Evolutionary conservation across 2,888 invertebrate genomes (phyloP), one percentile per base, ranked within the genome.

Genomic region (Troides helena): DNA sequence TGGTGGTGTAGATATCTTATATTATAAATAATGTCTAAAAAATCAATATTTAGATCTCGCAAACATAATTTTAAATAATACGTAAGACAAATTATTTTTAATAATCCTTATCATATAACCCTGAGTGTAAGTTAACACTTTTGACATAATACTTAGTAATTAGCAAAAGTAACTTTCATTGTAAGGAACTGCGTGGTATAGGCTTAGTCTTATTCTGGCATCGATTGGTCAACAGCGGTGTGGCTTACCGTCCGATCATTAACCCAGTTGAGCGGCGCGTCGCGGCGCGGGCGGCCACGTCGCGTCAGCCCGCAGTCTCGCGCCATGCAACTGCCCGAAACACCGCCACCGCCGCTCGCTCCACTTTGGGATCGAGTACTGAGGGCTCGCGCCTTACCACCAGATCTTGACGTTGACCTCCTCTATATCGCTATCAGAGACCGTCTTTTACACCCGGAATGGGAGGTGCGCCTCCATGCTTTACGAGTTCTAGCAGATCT

Each of bases 381-480:
- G 62, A 93, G 96, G 72, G 96, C 96, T 71, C 94, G 95, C 70
- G 94, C 95, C 67, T 93, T 97, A 68, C 97, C 97, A 58, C 94
- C 94, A 30, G 94, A 95, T 73, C 92, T 95, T 65, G 95, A 95
- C 80, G 94, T 95, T 2, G 89, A 92, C 71, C 92, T 94, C 68
- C 94, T 96, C 78, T 96, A 96, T 82, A 87, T 93, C 67, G 96
- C 96, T 77, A 95, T 97, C 79, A 92, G 95, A 61, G 95, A 96
- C 75, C 94, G 97, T 65, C 91, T 97, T 62, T 93, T 94, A 57
- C 96, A 96, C 83, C 96, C 96, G 1, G 97, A 97, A 84, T 96
- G 96, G 95, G 96, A 97, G 86, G 97, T 97, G 53, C 94, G 97
- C 14, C 95, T 97, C 74, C 96, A 97, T 84, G 97, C 97, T 39